phyloP scores from a whole-genome alignment of 1,140 invertebrate genomes.

The Ceratitis capitata region DNA sequence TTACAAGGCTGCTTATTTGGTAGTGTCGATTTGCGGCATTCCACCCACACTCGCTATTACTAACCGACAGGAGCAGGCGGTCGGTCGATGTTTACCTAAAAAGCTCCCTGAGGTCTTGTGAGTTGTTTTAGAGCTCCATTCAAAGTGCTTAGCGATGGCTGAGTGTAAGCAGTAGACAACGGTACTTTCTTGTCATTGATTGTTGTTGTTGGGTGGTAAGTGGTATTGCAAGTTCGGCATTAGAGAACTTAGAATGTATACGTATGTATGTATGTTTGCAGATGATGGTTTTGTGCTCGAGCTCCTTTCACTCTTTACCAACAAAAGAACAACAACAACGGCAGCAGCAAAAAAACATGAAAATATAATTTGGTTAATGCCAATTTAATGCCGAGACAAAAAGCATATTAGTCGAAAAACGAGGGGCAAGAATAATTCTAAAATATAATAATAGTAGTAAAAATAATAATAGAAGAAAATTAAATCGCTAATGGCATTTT shows the following conservation, averaged over 20 bases:
- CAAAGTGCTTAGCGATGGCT: background rate
- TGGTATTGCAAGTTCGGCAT: background rate
- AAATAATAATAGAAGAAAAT: background rate
- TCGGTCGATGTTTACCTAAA: background rate
- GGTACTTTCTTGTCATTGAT: background rate
- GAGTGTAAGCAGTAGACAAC: background rate
- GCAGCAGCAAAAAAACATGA: background rate
- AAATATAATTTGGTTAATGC: conserved; percentile 12
- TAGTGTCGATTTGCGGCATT: background rate
- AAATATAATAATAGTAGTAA: no score
- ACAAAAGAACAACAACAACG: background rate
- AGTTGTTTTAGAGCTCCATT: background rate
- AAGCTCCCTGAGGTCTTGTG: background rate
- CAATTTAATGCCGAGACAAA: conserved; percentile 32
- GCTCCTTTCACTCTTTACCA: background rate
- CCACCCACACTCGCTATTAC: background rate
- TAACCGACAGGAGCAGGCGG: no score
- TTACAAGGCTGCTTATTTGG: background rate
- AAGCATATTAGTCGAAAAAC: no score
- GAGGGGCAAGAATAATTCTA: background rate
- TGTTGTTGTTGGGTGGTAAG: background rate
- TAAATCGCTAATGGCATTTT: background rate
- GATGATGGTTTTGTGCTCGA: background rate
- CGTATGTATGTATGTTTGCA: no score
- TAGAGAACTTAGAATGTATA: background rate